These are phyloP conservation scores for Tinamus guttatus DNA, from an alignment of 2,113 vertebrate genomes.

Conservation along the genomic window DNA sequence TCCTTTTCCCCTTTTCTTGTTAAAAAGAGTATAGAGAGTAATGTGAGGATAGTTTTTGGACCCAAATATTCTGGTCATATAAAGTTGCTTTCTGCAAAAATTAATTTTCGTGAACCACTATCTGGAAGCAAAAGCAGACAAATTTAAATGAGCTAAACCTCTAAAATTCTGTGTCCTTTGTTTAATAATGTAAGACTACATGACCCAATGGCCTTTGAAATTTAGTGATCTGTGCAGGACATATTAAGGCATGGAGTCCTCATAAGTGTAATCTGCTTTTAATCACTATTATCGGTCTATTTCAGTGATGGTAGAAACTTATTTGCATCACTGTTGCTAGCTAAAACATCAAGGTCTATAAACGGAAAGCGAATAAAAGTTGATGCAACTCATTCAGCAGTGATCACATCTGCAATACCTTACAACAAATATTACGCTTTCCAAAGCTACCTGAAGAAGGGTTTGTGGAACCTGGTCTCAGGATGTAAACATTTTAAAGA, in stretches of 20 bases:
- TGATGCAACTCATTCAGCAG: not conserved
- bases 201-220: constrained; percentile 26
- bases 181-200: not conserved
- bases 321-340: not conserved
- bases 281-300: not conserved
- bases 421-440: not conserved
- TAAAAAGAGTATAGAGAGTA: not conserved
- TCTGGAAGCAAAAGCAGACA: constrained; percentile 22
- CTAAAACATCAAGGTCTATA: not conserved
- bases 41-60: not conserved
- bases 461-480: not conserved
- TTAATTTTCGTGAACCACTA: not conserved
- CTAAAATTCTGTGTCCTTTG: not conserved
- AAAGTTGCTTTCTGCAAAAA: not conserved
- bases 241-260: not conserved
- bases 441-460: not conserved
- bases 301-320: not conserved
- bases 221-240: not conserved
- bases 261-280: not conserved
- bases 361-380: not conserved
- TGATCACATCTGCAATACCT: not conserved
- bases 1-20: not conserved
- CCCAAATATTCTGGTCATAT: not conserved
- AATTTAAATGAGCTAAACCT: not conserved
- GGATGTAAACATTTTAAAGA: not conserved